phyloP scores from a whole-genome alignment of 2,888 invertebrate genomes.

The Drosophila atripex region DNA sequence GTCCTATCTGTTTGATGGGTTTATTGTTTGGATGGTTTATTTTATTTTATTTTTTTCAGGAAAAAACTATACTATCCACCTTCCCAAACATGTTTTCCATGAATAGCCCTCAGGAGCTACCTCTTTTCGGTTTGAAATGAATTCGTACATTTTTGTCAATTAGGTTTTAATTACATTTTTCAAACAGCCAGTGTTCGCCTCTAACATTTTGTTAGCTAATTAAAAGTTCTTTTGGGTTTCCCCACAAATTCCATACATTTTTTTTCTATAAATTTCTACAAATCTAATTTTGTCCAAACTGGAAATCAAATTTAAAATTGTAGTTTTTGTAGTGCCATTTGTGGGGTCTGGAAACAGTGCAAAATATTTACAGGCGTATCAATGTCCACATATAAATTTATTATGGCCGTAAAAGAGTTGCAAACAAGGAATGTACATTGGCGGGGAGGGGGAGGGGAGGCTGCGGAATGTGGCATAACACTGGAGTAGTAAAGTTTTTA shows the following conservation, averaged over 20 bases:
- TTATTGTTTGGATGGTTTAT: slow-evolving; percentile 10
- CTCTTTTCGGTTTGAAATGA: slow-evolving; percentile 6
- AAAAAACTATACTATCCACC: not conserved
- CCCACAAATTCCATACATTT: no score
- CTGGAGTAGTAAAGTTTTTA: slow-evolving; percentile 58
- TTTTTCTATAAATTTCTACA: not conserved
- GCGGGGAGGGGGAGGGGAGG: no score
- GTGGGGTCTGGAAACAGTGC: not conserved
- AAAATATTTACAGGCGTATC: slow-evolving; percentile 63
- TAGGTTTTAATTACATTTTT: slow-evolving; percentile 35
- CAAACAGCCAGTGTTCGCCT: slow-evolving; percentile 3
- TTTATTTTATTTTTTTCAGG: no score
- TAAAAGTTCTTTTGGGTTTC: slow-evolving; percentile 28
- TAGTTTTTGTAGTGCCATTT: slow-evolving; percentile 1
- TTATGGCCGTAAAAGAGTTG: slow-evolving; percentile 48
- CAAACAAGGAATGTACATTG: slow-evolving; percentile 29
- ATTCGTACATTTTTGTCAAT: slow-evolving; percentile 21
- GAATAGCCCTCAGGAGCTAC: slow-evolving; percentile 16
- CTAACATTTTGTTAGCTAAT: slow-evolving; percentile 38
- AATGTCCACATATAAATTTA: slow-evolving; percentile 65
- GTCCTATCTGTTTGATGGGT: not conserved
- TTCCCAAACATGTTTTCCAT: slow-evolving; percentile 24
- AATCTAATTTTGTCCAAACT: slow-evolving; percentile 11
- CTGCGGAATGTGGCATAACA: slow-evolving; percentile 13
- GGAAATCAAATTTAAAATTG: slow-evolving; percentile 11